A percentile compares a stretch with the other conserved stretches of the same genome.
These are phyloP conservation scores for Gastrophysa polygoni DNA, from an alignment of 2,888 invertebrate species.

Conservation along the genomic window DNA sequence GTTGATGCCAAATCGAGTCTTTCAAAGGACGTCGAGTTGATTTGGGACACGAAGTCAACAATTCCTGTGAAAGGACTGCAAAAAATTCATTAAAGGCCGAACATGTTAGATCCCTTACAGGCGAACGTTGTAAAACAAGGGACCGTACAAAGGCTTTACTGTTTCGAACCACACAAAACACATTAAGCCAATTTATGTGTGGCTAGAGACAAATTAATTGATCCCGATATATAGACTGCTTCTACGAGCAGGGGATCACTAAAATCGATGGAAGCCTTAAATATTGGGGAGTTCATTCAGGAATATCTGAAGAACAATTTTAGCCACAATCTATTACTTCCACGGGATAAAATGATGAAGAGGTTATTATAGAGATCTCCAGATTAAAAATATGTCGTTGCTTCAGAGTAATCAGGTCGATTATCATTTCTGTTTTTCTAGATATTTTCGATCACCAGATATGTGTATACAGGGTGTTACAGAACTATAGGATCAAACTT, in stretches of 20 bases:
- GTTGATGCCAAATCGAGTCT: background rate
- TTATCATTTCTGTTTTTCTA: no score
- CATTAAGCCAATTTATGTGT: slow-evolving; percentile 36
- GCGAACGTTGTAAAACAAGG: slow-evolving; percentile 31
- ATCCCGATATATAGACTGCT: slow-evolving; percentile 30
- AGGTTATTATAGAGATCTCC: no score
- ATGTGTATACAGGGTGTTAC: no score
- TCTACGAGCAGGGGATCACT: slow-evolving; percentile 24
- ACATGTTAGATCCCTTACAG: slow-evolving; percentile 10
- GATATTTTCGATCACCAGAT: no score
- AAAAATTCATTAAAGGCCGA: slow-evolving; percentile 24
- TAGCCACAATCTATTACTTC: background rate
- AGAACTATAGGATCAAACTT: no score
- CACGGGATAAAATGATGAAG: background rate
- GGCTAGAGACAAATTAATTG: slow-evolving; percentile 36
- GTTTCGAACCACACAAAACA: slow-evolving; percentile 25
- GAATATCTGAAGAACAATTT: slow-evolving; percentile 19
- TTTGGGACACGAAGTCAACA: background rate
- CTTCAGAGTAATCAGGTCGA: no score
- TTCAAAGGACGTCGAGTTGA: slow-evolving; percentile 5
- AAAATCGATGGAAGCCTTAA: slow-evolving; percentile 15
- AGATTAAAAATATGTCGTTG: no score
- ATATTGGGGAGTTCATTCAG: slow-evolving; percentile 17
- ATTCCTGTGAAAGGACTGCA: background rate
- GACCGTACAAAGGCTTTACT: slow-evolving; percentile 24